Base-by-base conservation (phyloP, 2,113 vertebrate species). In the Prinia subflava region DNA sequence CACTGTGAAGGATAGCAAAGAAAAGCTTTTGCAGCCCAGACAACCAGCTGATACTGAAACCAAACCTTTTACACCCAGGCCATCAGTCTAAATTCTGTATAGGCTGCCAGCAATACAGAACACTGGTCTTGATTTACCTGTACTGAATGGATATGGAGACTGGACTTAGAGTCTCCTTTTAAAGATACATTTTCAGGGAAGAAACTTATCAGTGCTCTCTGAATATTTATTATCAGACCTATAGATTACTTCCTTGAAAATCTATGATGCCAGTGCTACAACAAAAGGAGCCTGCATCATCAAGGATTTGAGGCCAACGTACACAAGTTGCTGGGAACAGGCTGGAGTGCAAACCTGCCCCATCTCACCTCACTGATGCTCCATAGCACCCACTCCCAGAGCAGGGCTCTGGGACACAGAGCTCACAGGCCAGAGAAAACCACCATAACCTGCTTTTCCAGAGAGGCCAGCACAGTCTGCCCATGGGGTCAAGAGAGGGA, bases 261-360 rank as follows among this genome's bases (percentile, higher is more conserved):
- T 24, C 10, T 23, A 6, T 18, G 39, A 46, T 25, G 16, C 35
- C 22, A 69, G 41, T 4, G 19, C 44, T 37, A 30, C 35, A 74
- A 33, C 28, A n/a, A 53, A 60, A 76, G 24, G 7, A 52, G 27
- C 15, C n/a, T 60, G 25, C 7, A 30, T 49, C 22, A 25, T 62
- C 46, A 46, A 22, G 42, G 69, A 57, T 41, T 39, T 27, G 25
- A 28, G 35, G 19, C 41, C 2, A 3, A 60, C 0, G 0, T 31
- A 15, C 31, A 31, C 7, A 21, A n/a, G 30, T 37, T 83, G 7
- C 37, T 52, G 76, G 53, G 23, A 68, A 30, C 2, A 56, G 25
- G 28, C 50, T 87, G 39, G 63, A 69, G 31, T 28, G 31, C 28
- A 63, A 67, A 78, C 6, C 17, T 94, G 73, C 13, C 14, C 44